Conservation (phyloP, 2,888 invertebrate species). For the Cheilosia pagana region DNA sequence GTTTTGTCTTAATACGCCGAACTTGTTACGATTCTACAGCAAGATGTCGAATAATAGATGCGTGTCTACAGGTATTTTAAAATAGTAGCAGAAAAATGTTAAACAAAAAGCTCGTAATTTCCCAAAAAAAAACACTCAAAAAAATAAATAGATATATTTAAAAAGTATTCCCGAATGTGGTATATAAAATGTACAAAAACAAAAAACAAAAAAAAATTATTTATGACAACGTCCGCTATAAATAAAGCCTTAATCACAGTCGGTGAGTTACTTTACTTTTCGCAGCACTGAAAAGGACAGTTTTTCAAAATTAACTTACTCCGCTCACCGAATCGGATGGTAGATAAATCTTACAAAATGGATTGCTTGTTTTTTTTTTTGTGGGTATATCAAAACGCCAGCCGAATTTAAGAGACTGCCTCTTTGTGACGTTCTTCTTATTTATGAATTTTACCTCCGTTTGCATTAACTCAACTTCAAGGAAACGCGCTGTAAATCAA, state of each 20-base stretch:
- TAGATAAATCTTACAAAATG: conserved; percentile 26
- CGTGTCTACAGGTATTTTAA: too few relatives aligned
- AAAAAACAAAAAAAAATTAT: conserved; percentile 41
- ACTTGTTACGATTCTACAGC: too few relatives aligned
- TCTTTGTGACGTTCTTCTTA: conserved; percentile 18
- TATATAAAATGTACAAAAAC: conserved; percentile 8
- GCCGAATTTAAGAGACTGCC: conserved; percentile 8
- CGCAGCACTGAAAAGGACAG: conserved; percentile 1
- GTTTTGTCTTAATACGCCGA: too few relatives aligned
- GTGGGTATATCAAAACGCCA: background rate
- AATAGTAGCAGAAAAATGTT: too few relatives aligned
- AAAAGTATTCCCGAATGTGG: conserved; percentile 2
- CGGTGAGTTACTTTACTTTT: conserved; percentile 21
- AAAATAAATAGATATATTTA: too few relatives aligned
- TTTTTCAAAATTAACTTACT: conserved; percentile 7
- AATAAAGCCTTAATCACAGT: conserved; percentile 57
- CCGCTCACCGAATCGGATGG: too few relatives aligned
- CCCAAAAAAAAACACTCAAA: too few relatives aligned
- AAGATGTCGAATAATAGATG: too few relatives aligned
- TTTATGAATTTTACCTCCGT: conserved; percentile 45
- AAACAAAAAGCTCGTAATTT: too few relatives aligned
- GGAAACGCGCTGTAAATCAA: conserved; percentile 19
- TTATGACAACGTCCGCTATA: conserved; percentile 56
- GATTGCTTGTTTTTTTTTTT: conserved; percentile 1
- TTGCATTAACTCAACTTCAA: background rate